Evolutionary conservation across 2,797 vertebrate genomes (phyloP).

Genomic region (Erethizon dorsatum): DNA sequence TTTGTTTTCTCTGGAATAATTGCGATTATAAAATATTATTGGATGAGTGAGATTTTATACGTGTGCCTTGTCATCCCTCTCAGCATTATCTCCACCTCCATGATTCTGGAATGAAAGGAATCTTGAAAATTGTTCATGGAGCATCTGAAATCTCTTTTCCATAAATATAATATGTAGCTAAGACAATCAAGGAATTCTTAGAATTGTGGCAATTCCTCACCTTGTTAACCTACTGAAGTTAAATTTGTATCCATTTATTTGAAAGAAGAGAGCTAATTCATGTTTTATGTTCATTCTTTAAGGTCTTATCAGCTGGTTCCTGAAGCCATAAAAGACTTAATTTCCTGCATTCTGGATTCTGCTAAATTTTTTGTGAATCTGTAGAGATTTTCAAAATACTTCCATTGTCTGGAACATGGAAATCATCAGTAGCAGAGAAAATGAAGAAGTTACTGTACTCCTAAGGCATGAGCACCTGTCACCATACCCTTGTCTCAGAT

Average conservation of each 20-base stretch:
- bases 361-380: neutral
- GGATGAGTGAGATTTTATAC: slow-evolving; percentile 47
- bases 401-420: neutral
- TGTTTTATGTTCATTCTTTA: neutral
- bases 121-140: slow-evolving; percentile 35
- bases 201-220: neutral
- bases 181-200: neutral
- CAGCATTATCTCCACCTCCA: neutral
- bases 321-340: neutral
- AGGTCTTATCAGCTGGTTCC: neutral
- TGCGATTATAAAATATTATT: slow-evolving; percentile 28
- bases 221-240: neutral
- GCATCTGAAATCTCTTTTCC: slow-evolving; percentile 36
- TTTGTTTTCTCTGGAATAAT: slow-evolving; percentile 70
- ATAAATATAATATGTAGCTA: slow-evolving; percentile 5
- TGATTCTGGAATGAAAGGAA: slow-evolving; percentile 39
- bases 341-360: slow-evolving; percentile 23
- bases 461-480: neutral
- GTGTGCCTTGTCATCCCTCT: slow-evolving; percentile 22
- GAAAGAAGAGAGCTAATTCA: neutral
- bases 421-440: neutral
- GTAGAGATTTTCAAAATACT: slow-evolving; percentile 47
- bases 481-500: neutral
- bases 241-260: slow-evolving; percentile 42
- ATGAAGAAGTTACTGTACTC: neutral